A percentile compares a stretch with the other conserved stretches of the same genome.
These are phyloP conservation scores for Cheilosia pagana DNA, from an alignment of 2,888 invertebrate species.

Conservation along the genomic window DNA sequence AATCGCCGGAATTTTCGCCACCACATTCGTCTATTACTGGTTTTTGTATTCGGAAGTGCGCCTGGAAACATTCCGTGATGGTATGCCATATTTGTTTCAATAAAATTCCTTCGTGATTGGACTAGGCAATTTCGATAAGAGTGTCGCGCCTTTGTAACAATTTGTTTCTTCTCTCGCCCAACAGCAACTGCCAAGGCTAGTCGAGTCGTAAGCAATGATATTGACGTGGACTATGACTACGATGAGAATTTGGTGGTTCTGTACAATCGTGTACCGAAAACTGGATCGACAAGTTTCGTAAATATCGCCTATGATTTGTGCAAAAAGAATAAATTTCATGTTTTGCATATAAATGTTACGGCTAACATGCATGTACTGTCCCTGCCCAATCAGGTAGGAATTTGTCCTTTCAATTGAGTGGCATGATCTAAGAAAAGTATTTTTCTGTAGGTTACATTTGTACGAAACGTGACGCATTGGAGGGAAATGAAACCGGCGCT, in stretches of 20 bases:
- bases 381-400: slow-evolving; percentile 90
- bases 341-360: slow-evolving; percentile 97
- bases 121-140: slow-evolving; percentile 13
- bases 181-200: slow-evolving; percentile 43
- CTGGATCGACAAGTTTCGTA: slow-evolving; percentile 97
- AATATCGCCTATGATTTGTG: slow-evolving; percentile 94
- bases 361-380: slow-evolving; percentile 98
- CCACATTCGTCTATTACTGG: slow-evolving; percentile 80
- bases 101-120: slow-evolving; percentile 51
- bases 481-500: slow-evolving; percentile 94
- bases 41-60: slow-evolving; percentile 79
- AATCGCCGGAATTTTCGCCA: slow-evolving; percentile 78
- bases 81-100: slow-evolving; percentile 45
- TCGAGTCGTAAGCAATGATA: slow-evolving; percentile 33
- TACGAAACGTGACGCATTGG: slow-evolving; percentile 96
- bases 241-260: slow-evolving; percentile 91
- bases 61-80: slow-evolving; percentile 74
- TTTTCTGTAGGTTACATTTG: slow-evolving; percentile 87
- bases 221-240: slow-evolving; percentile 78
- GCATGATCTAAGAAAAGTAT: background rate
- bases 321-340: slow-evolving; percentile 90
- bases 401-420: background rate
- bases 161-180: slow-evolving; percentile 3
- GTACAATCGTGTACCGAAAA: slow-evolving; percentile 98
- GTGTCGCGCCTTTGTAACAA: background rate